These are phyloP conservation scores for Megalops atlanticus DNA, from an alignment of 2,113 vertebrate genomes.

Conservation along the genomic window DNA sequence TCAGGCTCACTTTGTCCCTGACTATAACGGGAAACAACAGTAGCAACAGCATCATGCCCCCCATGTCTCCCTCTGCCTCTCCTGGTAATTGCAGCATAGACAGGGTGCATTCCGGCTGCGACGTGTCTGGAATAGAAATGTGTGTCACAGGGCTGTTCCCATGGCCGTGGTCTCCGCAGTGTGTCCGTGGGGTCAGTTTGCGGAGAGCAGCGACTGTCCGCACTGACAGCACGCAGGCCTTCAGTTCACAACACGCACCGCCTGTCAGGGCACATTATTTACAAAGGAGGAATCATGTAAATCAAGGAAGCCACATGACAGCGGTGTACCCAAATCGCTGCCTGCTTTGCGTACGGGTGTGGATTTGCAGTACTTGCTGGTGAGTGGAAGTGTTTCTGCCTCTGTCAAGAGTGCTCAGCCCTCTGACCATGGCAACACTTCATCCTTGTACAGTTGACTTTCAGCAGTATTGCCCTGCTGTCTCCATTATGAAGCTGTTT, in stretches of 20 bases:
- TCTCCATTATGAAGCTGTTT: neutral
- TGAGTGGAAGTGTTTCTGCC: no score
- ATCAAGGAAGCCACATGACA: neutral
- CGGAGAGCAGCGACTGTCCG: neutral
- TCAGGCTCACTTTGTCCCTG: neutral
- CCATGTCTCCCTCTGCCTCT: neutral
- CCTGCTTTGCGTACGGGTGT: neutral
- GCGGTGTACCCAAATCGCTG: neutral
- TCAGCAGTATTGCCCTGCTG: neutral
- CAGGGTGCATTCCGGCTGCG: neutral
- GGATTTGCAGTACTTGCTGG: neutral
- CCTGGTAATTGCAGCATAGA: no score
- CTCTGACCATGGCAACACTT: no score
- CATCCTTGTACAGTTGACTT: neutral
- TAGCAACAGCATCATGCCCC: neutral
- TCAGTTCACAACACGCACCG: neutral
- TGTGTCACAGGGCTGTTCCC: neutral
- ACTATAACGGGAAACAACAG: neutral
- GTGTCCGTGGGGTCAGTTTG: neutral
- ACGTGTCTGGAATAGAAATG: neutral
- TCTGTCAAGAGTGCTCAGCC: no score
- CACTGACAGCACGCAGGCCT: no score
- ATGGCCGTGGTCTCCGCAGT: neutral
- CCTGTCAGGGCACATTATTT: neutral
- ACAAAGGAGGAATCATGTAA: neutral